Base-by-base conservation (phyloP, 2,797 vertebrate species). In the Micrastur ruficollis region DNA sequence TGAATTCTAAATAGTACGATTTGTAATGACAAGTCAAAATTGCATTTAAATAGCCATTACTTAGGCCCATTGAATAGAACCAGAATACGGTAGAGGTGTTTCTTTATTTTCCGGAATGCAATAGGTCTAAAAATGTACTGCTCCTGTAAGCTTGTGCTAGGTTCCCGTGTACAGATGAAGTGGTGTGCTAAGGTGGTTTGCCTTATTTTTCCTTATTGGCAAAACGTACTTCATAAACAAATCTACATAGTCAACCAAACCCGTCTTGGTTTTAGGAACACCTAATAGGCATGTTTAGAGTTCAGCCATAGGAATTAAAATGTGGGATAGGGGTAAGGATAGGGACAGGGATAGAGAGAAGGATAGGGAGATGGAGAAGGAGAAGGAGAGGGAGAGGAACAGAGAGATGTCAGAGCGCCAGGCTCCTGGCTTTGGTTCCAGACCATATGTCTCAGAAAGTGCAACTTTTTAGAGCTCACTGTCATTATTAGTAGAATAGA, bases 101-200 rank as follows among this genome's bases (percentile, higher is more conserved):
- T 68, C 3, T 29, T 81, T 73, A 14, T 81, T 79, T 83, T 67
- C 46, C 72, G 50, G 81, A 90, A 46, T 63, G 16, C 3, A 67
- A 20, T 20, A 52, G 32, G 14, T 72, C 12, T 79, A 46, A 81
- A 71, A 58, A 47, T 22, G 21, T 15, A 5, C 46, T 59, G 5
- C 31, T 73, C 65, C 44, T 53, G 1, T 8, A 40, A 53, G 53
- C 31, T 18, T 58, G 14, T 1, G 1, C 10, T n/a, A 49, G n/a
- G 2, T 34, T 53, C 14, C 40, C 49, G 27, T 3, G 8, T 12
- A 31, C 6, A 53, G 31, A 23, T 27, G 59, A 47, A 84, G 32
- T 9, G 14, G 4, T 6, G 1, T 8, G 3, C 61, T 63, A 40
- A 15, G 3, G 4, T 27, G 8, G 6, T 84, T 82, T 2, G 0